Evolutionary conservation across 2,888 invertebrate species (phyloP), one percentile per base, ranked within the genome.

Genomic region (Agrilus mali): DNA sequence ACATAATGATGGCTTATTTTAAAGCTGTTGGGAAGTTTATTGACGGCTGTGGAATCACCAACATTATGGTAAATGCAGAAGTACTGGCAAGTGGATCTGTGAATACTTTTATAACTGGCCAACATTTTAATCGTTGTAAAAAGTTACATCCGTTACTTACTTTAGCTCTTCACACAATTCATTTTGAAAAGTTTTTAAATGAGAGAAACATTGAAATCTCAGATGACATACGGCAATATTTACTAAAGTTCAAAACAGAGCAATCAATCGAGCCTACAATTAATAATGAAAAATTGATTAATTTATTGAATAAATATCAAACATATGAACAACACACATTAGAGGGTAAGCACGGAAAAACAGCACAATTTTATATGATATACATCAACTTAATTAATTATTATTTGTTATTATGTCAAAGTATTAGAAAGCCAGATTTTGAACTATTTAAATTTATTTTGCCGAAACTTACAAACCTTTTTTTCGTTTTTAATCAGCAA

Each of bases 1-100:
- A 60, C 47, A 48, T 58, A 4, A 51, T 55, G 53, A 52, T 59
- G 51, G 46, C 58, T 13, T 60, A 48, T 49, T 58, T 59, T 39
- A 57, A 59, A 50, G 57, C 58, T 36, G 14, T 60, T 12, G 60
- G 58, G 13, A 56, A 55, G 52, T 51, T 50, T 38, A 58, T 60
- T 16, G 46, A 43, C 39, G 46, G 46, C 12, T 55, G 55, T 43
- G 59, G 58, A 15, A 27, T 59, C n/a, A 36, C 48, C 17, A 41
- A 53, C 38, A 45, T 58, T 3, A 44, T 57, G 46, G 50, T 55
- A 4, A 43, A 59, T 7, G 43, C 42, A 27, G 44, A 50, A 31
- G 15, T 59, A 2, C 22, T 60, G n/a, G 58, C 53, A n/a, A 42
- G 17, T 38, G 57, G 58, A 2, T 58, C 60, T 16, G 48, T 56